Base-by-base conservation (phyloP, 2,888 invertebrate genomes). In the Dynastes tityus region DNA sequence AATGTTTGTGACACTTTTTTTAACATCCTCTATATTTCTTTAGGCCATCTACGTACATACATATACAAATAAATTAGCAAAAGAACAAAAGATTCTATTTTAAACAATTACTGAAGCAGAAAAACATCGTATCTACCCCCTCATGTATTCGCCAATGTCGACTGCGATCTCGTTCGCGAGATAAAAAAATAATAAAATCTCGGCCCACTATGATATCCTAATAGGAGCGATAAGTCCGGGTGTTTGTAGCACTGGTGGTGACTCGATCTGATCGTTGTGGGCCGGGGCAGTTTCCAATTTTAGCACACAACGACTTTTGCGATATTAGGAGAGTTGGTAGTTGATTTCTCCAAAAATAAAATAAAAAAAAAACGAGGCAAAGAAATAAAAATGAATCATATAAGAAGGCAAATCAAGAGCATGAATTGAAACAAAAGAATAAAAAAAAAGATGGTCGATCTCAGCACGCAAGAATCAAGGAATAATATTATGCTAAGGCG, bases 211-310 rank as follows among this genome's bases (percentile, higher is more conserved):
- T 6, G 16, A 55, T 16, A 8, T 55, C 55, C 55, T 55, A 55
- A 55, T 55, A n/a, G 55, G 55, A 13, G 55, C 55, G 13, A 55
- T 55, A 55, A 55, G n/a, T 55, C 55, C 55, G 55, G 55, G 55
- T 55, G 55, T 55, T 22, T 8, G 55, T 55, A 2, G 2, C 8
- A 16, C 13, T 13, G 55, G 55, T 22, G 55, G 55, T 55, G 55
- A 55, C 55, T 55, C 22, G 55, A n/a, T 22, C 22, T 16, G 45
- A 8, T 45, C 45, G 45, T 45, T n/a, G 55, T 55, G 55, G 55
- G 55, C 55, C n/a, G 55, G 55, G 55, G 55, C 55, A 55, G 55
- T 55, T 55, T 55, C 55, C 55, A 55, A 55, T 55, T 55, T 55
- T 55, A 55, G 55, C 22, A 5, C 11, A 45, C 45, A 11, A 11